phyloP scores from a whole-genome alignment of 92 coral and sea anemone species.

The Bergia sp. region DNA sequence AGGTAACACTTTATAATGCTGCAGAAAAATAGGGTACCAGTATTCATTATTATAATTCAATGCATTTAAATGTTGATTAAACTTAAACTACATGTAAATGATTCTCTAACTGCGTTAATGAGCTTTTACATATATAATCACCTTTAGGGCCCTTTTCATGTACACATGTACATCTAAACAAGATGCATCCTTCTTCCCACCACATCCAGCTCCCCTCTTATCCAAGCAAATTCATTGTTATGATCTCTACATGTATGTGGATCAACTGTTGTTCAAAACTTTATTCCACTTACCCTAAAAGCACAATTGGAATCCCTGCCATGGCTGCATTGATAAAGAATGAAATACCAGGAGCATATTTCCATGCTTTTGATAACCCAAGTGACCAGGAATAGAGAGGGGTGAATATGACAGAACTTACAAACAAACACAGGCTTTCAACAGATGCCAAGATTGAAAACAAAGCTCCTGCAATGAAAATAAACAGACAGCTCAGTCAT shows the following conservation, averaged over 20 bases:
- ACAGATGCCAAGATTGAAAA: slow-evolving; percentile 85
- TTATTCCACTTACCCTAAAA: slow-evolving; percentile 67
- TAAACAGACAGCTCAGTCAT: not conserved
- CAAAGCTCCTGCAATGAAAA: slow-evolving; percentile 70
- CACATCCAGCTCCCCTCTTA: no score
- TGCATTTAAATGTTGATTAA: no score
- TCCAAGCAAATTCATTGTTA: no score
- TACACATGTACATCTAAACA: no score
- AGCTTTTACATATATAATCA: no score
- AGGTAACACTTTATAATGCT: slow-evolving; percentile 31
- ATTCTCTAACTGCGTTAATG: no score
- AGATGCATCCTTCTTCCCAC: no score
- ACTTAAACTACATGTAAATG: no score
- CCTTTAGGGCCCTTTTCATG: no score
- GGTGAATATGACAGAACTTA: slow-evolving; percentile 77
- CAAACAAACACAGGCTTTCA: slow-evolving; percentile 85
- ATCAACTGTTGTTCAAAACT: not conserved
- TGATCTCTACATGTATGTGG: no score
- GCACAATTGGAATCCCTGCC: slow-evolving; percentile 65
- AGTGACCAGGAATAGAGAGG: slow-evolving; percentile 86
- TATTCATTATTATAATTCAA: not conserved
- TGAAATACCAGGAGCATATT: slow-evolving; percentile 84
- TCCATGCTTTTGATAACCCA: slow-evolving; percentile 62
- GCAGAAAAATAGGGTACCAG: not conserved
- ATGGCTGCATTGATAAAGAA: slow-evolving; percentile 89